Conservation (phyloP, 2,797 vertebrate species). For the Emydoidea blandingii region DNA sequence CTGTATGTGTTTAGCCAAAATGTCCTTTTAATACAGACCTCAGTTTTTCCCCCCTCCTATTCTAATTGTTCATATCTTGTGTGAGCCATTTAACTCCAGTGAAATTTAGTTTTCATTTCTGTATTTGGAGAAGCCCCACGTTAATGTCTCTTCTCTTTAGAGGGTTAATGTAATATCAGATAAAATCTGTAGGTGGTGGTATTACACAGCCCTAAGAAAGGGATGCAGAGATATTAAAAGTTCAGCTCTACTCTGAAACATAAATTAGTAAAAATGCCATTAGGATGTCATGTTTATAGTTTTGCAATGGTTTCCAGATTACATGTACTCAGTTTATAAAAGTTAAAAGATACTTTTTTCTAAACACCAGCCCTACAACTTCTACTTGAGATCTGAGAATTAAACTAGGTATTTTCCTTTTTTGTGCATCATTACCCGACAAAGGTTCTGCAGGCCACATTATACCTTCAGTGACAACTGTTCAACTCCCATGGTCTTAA, state of each 20-base stretch:
- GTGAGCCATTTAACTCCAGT: not conserved
- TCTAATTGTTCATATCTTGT: not conserved
- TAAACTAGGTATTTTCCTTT: constrained; percentile 13
- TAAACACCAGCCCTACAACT: not conserved
- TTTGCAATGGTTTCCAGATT: not conserved
- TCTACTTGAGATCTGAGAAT: not conserved
- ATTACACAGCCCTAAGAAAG: not conserved
- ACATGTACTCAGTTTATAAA: not conserved
- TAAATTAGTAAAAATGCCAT: not conserved
- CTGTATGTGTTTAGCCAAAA: no score
- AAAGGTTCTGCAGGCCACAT: not conserved
- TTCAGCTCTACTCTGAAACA: not conserved
- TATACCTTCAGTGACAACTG: not conserved
- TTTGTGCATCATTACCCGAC: fast-evolving
- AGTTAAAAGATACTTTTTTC: constrained; percentile 19
- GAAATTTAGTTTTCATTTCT: not conserved
- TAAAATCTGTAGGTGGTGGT: constrained; percentile 27
- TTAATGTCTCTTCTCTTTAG: not conserved
- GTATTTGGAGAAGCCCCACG: not conserved
- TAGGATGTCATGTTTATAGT: not conserved
- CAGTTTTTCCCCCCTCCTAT: not conserved
- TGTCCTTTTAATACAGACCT: no score
- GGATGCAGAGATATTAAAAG: not conserved
- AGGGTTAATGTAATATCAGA: not conserved
- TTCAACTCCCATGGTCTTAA: not conserved